Conservation (phyloP, 37 sponge, comb jelly and placozoan genomes). For the Mnemiopsis leidyi region DNA sequence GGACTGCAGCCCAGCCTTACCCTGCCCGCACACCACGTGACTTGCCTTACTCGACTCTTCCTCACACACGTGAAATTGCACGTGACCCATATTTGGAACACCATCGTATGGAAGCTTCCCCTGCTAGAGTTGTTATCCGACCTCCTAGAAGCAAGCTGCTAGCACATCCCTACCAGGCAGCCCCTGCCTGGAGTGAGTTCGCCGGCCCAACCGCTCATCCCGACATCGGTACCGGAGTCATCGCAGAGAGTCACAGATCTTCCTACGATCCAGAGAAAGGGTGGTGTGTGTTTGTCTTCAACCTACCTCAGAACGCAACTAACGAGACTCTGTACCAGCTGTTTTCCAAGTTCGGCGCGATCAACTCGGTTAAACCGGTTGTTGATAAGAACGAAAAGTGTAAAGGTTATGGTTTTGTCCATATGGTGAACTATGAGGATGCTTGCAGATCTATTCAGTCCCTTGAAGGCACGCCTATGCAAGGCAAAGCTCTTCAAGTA, state of each 20-base stretch:
- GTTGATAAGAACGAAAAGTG: slow-evolving; percentile 69
- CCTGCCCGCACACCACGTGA: not conserved
- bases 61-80: not conserved
- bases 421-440: slow-evolving; percentile 90
- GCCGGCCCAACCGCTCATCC: not conserved
- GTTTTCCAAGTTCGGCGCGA: slow-evolving; percentile 86
- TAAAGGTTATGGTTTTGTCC: slow-evolving; percentile 94
- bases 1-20: not conserved
- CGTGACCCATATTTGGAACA: not conserved
- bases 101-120: not conserved
- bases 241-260: not conserved
- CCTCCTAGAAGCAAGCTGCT: not conserved
- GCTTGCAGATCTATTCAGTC: slow-evolving; percentile 75
- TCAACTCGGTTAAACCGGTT: slow-evolving; percentile 82
- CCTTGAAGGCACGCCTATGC: slow-evolving; percentile 72
- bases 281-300: slow-evolving; percentile 85
- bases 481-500: slow-evolving; percentile 85
- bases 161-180: not conserved
- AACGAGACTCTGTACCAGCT: slow-evolving; percentile 83
- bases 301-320: slow-evolving; percentile 76
- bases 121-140: not conserved
- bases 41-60: not conserved
- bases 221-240: not conserved
- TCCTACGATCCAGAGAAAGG: slow-evolving; percentile 64
- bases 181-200: not conserved